Evolutionary conservation across 2,888 invertebrate genomes (phyloP).

Genomic region (Epistrophe eligans): DNA sequence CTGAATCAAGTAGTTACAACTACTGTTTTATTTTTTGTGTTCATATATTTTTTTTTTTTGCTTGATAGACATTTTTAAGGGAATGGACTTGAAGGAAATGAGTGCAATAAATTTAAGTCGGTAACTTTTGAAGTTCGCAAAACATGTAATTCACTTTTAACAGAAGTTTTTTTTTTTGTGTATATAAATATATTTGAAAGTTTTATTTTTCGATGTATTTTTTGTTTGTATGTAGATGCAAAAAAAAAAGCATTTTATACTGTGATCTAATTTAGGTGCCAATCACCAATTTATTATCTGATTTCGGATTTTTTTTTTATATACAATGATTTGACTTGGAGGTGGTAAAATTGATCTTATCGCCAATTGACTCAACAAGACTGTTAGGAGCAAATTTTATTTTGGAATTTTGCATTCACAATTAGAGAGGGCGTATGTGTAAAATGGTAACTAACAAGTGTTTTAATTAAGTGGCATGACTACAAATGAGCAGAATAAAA

Average conservation of each 20-base stretch:
- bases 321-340: slow-evolving; percentile 11
- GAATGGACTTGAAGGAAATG: slow-evolving; percentile 49
- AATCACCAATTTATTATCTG: slow-evolving; percentile 33
- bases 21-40: not conserved
- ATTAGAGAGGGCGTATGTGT: slow-evolving; percentile 6
- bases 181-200: not conserved
- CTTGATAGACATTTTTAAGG: slow-evolving; percentile 51
- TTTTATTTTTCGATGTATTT: not conserved
- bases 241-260: not conserved
- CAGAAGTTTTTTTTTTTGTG: not conserved
- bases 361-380: slow-evolving; percentile 8
- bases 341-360: slow-evolving; percentile 33
- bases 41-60: not conserved
- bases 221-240: not conserved
- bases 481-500: not conserved
- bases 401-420: not conserved
- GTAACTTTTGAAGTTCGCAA: slow-evolving; percentile 42
- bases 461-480: not conserved
- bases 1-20: slow-evolving; percentile 13
- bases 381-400: not conserved
- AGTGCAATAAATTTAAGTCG: slow-evolving; percentile 45
- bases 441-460: not conserved
- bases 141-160: slow-evolving; percentile 42
- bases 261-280: slow-evolving; percentile 27
- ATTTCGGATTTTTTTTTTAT: not conserved